Evolutionary conservation across 2,888 invertebrate species (phyloP).

Genomic region (Sinhomidia bicolor): DNA sequence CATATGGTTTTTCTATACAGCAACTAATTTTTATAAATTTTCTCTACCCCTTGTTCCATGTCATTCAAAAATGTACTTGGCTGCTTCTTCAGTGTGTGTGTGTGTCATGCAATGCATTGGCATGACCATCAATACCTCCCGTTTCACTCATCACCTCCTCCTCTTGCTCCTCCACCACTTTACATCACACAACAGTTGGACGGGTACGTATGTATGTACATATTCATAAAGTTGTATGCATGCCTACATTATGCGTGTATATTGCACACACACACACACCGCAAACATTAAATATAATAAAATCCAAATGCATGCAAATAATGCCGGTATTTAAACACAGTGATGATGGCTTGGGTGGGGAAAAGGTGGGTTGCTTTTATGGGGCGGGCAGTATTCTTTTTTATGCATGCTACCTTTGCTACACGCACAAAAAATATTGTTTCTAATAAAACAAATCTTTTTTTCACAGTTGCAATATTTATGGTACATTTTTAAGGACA

Average conservation of each 20-base stretch:
- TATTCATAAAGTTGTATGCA: too few relatives aligned
- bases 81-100: not conserved
- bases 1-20: constrained; percentile 9
- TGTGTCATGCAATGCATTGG: not conserved
- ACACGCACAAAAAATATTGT: constrained; percentile 35
- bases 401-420: constrained; percentile 22
- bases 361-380: constrained; percentile 27
- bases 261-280: too few relatives aligned
- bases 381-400: constrained; percentile 15
- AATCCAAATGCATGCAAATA: constrained; percentile 20
- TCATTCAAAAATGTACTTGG: not conserved
- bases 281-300: constrained; percentile 14
- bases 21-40: not conserved
- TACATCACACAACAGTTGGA: not conserved
- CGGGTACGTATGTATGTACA: too few relatives aligned
- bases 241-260: not conserved
- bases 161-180: not conserved
- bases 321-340: constrained; percentile 12
- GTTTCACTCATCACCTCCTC: constrained; percentile 47
- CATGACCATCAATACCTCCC: constrained; percentile 25
- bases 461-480: too few relatives aligned
- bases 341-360: constrained; percentile 29
- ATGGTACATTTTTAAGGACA: not conserved
- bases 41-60: not conserved
- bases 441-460: constrained; percentile 6